A percentile compares a stretch with the other conserved stretches of the same genome.
Evolutionary conservation across 2,888 invertebrate species (phyloP).

Genomic region (Ariolimax columbianus): DNA sequence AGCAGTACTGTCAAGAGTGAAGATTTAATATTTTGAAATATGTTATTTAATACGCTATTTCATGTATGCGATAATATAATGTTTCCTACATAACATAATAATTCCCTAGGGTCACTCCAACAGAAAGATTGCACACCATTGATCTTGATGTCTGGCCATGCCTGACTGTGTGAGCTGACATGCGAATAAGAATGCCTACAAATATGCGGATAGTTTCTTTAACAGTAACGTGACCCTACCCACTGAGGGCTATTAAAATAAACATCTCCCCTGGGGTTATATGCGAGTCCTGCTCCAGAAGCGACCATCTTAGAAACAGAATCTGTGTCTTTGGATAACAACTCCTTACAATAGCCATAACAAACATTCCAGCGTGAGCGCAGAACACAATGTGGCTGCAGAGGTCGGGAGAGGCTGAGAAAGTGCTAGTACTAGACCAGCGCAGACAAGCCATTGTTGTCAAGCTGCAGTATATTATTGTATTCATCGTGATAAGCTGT

Average conservation of each 20-base stretch:
- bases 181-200: background rate
- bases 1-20: no score
- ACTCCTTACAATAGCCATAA: constrained; percentile 17
- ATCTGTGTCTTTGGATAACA: constrained; percentile 17
- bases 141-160: no score
- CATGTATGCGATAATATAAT: no score
- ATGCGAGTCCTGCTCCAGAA: background rate
- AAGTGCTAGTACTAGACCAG: background rate
- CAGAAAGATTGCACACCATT: no score
- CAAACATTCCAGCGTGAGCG: background rate
- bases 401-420: constrained; percentile 4
- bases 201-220: background rate
- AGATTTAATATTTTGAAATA: no score
- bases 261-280: background rate
- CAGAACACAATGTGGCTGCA: background rate
- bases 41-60: no score
- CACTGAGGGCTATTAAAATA: background rate
- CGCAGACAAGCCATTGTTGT: constrained; percentile 23
- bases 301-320: background rate
- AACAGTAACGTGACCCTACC: background rate
- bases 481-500: constrained; percentile 17
- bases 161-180: no score
- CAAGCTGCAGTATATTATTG: constrained; percentile 18
- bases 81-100: no score
- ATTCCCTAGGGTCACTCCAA: no score